Conservation (phyloP, 2,888 invertebrate genomes). For the Drepanosiphum platanoidis region DNA sequence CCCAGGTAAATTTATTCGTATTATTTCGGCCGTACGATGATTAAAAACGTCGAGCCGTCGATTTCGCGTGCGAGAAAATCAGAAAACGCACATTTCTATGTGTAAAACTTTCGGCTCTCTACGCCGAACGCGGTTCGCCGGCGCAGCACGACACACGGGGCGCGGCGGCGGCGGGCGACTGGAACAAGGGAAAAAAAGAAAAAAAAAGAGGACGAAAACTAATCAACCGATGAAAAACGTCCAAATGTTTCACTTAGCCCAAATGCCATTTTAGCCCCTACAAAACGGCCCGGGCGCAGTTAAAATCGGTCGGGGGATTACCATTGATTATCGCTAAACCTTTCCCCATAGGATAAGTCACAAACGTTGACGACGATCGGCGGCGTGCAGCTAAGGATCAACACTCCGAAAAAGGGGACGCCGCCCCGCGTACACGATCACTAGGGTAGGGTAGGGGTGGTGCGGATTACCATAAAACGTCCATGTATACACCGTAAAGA, state of each 20-base stretch:
- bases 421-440: no score
- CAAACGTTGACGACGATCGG: slow-evolving; percentile 55
- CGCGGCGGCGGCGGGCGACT: slow-evolving; percentile 15
- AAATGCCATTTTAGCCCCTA: slow-evolving; percentile 53
- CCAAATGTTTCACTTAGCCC: slow-evolving; percentile 64
- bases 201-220: slow-evolving; percentile 54
- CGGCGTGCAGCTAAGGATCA: slow-evolving; percentile 57
- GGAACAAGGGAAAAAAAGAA: not conserved
- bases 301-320: slow-evolving; percentile 62
- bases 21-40: no score
- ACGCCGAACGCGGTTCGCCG: not conserved
- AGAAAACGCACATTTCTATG: no score
- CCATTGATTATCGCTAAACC: slow-evolving; percentile 62
- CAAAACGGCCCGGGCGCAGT: slow-evolving; percentile 58
- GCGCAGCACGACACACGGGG: no score
- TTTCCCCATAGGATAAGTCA: slow-evolving; percentile 62
- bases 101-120: no score
- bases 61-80: no score
- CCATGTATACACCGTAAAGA: slow-evolving; percentile 36
- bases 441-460: no score
- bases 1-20: no score
- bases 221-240: slow-evolving; percentile 63
- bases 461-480: slow-evolving; percentile 59
- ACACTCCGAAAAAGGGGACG: slow-evolving; percentile 48
- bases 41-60: no score